A percentile compares a stretch with the other conserved stretches of the same genome.
phyloP scores from a whole-genome alignment of 2,113 vertebrate genomes.

The Mustela nigripes region DNA sequence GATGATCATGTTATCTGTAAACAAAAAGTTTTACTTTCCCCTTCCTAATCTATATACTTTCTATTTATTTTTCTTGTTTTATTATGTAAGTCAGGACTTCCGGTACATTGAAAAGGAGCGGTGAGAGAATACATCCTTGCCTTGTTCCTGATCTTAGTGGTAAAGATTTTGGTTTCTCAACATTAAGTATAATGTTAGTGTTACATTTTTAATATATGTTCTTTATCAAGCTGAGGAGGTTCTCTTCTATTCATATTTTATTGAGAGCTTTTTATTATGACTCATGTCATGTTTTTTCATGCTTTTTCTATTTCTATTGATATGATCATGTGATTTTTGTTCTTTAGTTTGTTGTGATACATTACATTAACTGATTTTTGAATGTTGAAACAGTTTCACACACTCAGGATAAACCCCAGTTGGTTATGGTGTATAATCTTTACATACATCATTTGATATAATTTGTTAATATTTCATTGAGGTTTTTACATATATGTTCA shows the following conservation, averaged over 20 bases:
- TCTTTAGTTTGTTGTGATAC: background rate
- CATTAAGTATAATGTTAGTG: background rate
- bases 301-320: background rate
- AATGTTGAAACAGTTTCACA: background rate
- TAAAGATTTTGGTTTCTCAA: background rate
- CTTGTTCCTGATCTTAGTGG: background rate
- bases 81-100: background rate
- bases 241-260: slow-evolving; percentile 6
- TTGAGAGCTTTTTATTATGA: background rate
- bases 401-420: background rate
- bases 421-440: background rate
- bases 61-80: background rate
- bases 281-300: background rate
- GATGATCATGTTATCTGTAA: background rate
- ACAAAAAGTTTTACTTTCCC: background rate
- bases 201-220: background rate
- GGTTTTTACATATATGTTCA: background rate
- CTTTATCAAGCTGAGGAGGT: background rate
- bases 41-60: background rate
- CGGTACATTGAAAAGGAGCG: background rate
- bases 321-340: background rate
- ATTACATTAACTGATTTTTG: background rate
- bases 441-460: background rate
- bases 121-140: background rate
- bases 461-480: background rate